Percentiles rank a stretch among this genome's conserved stretches.
These are phyloP conservation scores for Tenualosa thibaudeaui DNA, from an alignment of 2,797 vertebrate genomes.

Conservation along the genomic window DNA sequence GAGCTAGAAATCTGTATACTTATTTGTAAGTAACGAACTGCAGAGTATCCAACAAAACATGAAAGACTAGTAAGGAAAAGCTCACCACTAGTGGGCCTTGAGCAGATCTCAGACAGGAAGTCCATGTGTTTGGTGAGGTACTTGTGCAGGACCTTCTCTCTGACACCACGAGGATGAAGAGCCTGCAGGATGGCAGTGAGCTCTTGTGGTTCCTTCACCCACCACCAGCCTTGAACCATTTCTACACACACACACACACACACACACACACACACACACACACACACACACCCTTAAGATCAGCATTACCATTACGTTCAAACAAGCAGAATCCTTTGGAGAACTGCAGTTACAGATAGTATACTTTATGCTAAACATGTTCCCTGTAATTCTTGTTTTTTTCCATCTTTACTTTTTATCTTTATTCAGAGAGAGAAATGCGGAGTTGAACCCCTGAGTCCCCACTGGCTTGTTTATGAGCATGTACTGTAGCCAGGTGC, in stretches of 20 bases:
- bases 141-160: conserved; percentile 92
- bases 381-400: not conserved
- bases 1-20: not conserved
- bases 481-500: no score
- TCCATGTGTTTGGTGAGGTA: conserved; percentile 93
- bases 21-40: not conserved
- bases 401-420: no score
- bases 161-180: conserved; percentile 86
- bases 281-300: not conserved
- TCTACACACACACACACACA: conserved; percentile 63
- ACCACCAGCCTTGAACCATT: conserved; percentile 93
- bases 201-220: conserved; percentile 85
- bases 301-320: not conserved
- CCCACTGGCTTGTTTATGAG: no score
- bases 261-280: not conserved
- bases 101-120: conserved; percentile 85
- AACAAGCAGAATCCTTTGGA: not conserved
- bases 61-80: not conserved
- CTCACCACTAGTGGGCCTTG: conserved; percentile 75
- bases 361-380: not conserved
- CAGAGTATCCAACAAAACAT: not conserved
- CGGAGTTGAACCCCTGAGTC: no score
- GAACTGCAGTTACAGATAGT: not conserved
- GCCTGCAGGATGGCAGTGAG: conserved; percentile 80
- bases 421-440: no score